Percentiles rank a stretch among this genome's conserved stretches.
phyloP scores from a whole-genome alignment of 2,113 vertebrate species.

The Rana temporaria region DNA sequence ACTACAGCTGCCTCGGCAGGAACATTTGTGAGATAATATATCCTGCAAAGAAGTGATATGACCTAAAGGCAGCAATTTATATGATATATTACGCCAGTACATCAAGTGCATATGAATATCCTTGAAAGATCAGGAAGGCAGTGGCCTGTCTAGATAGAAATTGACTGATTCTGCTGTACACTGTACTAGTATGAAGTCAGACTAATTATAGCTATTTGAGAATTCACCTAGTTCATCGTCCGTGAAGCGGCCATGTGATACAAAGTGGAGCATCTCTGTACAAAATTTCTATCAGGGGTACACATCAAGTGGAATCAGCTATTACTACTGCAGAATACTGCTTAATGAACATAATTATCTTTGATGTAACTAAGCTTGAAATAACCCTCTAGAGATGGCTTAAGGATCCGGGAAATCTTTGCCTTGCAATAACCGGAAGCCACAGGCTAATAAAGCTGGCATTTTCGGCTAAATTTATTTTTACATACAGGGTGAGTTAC shows the following conservation, averaged over 20 bases:
- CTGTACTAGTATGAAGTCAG: slow-evolving; percentile 6
- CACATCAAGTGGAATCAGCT: slow-evolving; percentile 33
- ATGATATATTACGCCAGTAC: slow-evolving; percentile 37
- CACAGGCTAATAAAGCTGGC: neutral
- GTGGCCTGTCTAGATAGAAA: slow-evolving; percentile 22
- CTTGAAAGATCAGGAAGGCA: slow-evolving; percentile 46
- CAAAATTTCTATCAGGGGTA: slow-evolving; percentile 10
- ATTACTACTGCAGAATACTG: slow-evolving; percentile 8
- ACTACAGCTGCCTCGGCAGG: neutral
- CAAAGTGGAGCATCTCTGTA: neutral
- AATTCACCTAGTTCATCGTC: slow-evolving; percentile 30
- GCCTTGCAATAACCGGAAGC: neutral
- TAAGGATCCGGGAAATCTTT: neutral
- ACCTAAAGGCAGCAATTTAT: slow-evolving; percentile 41
- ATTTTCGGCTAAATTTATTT: neutral
- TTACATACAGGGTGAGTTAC: too few relatives aligned
- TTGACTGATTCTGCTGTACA: slow-evolving; percentile 28
- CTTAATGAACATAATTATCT: slow-evolving; percentile 38
- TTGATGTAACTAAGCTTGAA: slow-evolving; percentile 27
- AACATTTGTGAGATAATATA: slow-evolving; percentile 30
- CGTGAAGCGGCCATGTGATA: slow-evolving; percentile 6
- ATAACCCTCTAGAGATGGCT: slow-evolving; percentile 9
- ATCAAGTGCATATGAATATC: slow-evolving; percentile 32
- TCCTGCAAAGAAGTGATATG: slow-evolving; percentile 17
- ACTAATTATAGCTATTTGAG: slow-evolving; percentile 33